Base-by-base conservation (phyloP, 2,113 vertebrate genomes). In the Bostrychus sinensis region DNA sequence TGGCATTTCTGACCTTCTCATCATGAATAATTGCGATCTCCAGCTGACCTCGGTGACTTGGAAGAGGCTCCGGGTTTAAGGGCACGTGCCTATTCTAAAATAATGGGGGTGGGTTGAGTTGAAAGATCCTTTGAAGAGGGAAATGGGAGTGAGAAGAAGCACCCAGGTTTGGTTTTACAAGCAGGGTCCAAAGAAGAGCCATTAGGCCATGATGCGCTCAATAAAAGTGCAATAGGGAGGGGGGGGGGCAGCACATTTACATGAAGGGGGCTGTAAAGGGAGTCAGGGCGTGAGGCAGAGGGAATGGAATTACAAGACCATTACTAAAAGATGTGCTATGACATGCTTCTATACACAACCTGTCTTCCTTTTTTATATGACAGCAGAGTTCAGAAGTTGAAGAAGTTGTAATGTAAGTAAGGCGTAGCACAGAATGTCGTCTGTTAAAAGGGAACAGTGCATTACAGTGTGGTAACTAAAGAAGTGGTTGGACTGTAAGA, bases 161-260 rank as follows among this genome's bases (percentile, higher is more conserved):
- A 38, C 10, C 37, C 60, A 75, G 81, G 89, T 89, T 86, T 87
- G 67, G 72, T 91, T 92, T 92, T 83, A 88, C 70, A 82, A 83
- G 72, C 62, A 65, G 84, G 89, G 87, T 91, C 91, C 86, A 92
- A 92, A 94, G 91, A 82, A 89, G 90, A 89, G 87, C 85, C 92
- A 92, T 95, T 94, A 93, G 62, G 66, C 61, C 43, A 62, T 88
- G 93, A 91, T 93, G 90, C 89, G 89, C 67, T 83, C 89, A 82
- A 87, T 91, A 90, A 92, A 91, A 61, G 85, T 70, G 86, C 89
- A 86, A 88, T 82, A 92, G 86, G 2, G n/a, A 78, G 89, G 81
- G 89, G 59, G 68, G 46, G 17, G 65, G 72, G 72, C 41, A 59
- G 63, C 43, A 56, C 70, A 90, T 72, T 61, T 70, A 63, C 66